These are phyloP conservation scores for Penelope pileata DNA, from an alignment of 2,113 vertebrate species.

Conservation along the genomic window DNA sequence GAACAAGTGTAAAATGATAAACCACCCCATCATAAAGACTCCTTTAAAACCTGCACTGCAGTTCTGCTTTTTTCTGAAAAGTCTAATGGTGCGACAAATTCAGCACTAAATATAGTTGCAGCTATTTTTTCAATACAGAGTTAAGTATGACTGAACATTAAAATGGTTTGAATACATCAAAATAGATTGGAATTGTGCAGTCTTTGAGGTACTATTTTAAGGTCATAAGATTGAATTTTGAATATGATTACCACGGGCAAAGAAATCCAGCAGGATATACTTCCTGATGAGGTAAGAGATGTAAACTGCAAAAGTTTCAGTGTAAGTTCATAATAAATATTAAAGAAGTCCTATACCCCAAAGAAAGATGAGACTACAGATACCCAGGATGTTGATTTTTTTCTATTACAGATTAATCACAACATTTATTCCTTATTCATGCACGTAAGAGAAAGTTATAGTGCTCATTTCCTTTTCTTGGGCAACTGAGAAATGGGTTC, in stretches of 20 bases:
- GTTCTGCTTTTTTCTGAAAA: background rate
- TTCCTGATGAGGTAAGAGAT: background rate
- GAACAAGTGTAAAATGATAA: background rate
- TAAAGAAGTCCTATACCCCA: background rate
- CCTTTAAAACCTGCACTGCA: background rate
- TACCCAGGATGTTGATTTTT: background rate
- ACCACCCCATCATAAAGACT: background rate
- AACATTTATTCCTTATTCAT: background rate
- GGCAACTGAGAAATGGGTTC: background rate
- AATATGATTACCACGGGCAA: background rate
- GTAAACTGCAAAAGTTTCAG: conserved; percentile 8
- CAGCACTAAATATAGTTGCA: background rate
- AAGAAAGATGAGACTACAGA: background rate
- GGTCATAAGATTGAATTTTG: background rate
- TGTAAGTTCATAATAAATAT: background rate
- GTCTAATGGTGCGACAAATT: background rate
- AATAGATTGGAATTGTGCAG: background rate
- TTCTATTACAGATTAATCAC: background rate
- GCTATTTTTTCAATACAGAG: background rate
- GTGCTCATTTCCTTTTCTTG: background rate
- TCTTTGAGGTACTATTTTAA: background rate
- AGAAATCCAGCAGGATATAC: background rate
- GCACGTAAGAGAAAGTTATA: background rate
- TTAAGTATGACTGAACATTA: background rate
- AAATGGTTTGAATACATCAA: background rate